These are phyloP conservation scores for Archips crataeganus DNA, from an alignment of 2,888 invertebrate species.

Conservation along the genomic window DNA sequence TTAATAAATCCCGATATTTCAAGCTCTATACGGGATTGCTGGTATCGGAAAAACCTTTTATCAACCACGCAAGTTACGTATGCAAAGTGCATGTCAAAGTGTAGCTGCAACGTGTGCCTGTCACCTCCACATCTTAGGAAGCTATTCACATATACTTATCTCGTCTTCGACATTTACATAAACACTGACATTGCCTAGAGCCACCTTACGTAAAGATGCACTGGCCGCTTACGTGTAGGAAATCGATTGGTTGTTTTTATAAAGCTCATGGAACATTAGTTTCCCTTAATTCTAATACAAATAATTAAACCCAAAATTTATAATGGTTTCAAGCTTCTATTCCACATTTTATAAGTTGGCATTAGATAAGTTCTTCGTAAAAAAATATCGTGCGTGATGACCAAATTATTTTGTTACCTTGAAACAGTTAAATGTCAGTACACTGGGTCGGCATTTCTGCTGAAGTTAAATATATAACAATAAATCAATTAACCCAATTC, in stretches of 20 bases:
- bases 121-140: constrained; percentile 8
- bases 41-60: not conserved
- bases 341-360: not conserved
- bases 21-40: not conserved
- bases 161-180: constrained; percentile 60
- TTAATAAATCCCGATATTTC: not conserved
- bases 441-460: constrained; percentile 17
- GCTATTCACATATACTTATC: constrained; percentile 8
- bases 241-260: not conserved
- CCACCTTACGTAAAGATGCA: constrained; percentile 74
- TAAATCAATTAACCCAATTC: constrained; percentile 41
- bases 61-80: not conserved
- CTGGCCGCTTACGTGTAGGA: constrained; percentile 64
- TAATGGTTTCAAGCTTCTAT: not conserved
- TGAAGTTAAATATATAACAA: constrained; percentile 23
- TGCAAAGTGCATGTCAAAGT: no score
- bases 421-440: constrained; percentile 37
- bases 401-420: constrained; percentile 14
- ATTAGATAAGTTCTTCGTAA: not conserved
- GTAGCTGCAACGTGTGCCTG: not conserved
- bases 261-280: not conserved
- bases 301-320: no score
- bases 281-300: not conserved
- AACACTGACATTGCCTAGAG: constrained; percentile 66
- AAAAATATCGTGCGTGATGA: not conserved